Evolutionary conservation across 2,113 vertebrate species (phyloP), one percentile per base, ranked within the genome.

Genomic region (Chionomys nivalis): DNA sequence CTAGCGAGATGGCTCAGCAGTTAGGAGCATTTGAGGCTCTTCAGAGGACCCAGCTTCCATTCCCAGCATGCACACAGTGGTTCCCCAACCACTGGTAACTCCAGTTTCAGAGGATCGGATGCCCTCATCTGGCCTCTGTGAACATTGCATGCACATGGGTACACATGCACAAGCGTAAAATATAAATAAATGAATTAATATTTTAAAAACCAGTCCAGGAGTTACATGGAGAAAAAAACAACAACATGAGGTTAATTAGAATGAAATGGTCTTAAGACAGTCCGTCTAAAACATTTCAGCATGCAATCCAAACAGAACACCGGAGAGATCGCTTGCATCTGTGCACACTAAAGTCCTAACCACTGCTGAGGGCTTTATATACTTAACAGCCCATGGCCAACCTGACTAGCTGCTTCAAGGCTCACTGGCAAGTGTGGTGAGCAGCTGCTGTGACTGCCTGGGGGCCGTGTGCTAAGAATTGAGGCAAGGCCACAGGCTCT

Each of bases 201-300:
- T 78, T 78, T 47, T 24, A 39, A 63, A 83, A 61, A 39, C 5
- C 28, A 31, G 72, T 36, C 33, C 75, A 82, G 13, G 49, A 87
- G 44, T 21, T n/a, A 12, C 26, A 86, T 86, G 17, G 24, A 58
- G 42, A 39, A 91, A 96, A 93, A 95, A 47, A 63, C 44, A 78
- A 55, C 58, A 94, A 39, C 3, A 78, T 36, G 39, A 83, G 63
- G 92, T 58, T 76, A 88, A 95, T 89, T 95, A 42, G 49, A 73
- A 88, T 73, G 73, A 88, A 63, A 65, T 23, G 77, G 52, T 63
- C 72, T 77, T 77, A 77, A 77, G 28, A n/a, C 31, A 79, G 55
- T 49, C 49, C 42, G 28, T 70, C 49, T 2, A 81, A 92, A 91
- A 68, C 73, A 83, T 95, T 83, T 94, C 55, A 72, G 36, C 21